Conservation (phyloP, 2,113 vertebrate species). For the Arvicanthis niloticus region DNA sequence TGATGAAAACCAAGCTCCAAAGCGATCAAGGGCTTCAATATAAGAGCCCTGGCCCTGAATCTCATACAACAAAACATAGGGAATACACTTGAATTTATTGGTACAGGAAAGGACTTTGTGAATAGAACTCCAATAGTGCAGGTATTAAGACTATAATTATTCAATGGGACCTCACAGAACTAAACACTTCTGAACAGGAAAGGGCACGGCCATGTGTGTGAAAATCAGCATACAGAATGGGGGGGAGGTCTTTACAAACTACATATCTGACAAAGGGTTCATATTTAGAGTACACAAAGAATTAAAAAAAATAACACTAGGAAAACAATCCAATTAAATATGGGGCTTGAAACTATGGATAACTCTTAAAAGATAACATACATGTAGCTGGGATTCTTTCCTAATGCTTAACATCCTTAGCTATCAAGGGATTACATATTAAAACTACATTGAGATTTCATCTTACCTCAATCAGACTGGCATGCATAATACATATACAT, state of each 20-base stretch:
- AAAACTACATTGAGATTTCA: neutral
- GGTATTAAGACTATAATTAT: neutral
- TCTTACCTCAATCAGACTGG: neutral
- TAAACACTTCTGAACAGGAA: neutral
- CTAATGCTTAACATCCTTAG: neutral
- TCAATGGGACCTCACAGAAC: neutral
- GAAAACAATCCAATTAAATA: neutral
- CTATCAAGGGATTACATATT: neutral
- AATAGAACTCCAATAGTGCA: neutral
- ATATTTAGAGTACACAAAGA: neutral
- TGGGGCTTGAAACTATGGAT: neutral
- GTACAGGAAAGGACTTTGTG: neutral
- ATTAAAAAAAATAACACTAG: neutral
- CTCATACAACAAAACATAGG: neutral
- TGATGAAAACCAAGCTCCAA: neutral
- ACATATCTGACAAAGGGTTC: neutral
- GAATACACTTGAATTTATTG: neutral
- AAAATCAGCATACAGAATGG: neutral
- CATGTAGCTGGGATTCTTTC: neutral
- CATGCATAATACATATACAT: neutral
- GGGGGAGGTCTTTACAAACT: neutral
- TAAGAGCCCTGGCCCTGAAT: neutral
- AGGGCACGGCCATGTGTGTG: neutral
- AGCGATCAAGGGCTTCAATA: neutral
- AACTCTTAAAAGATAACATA: neutral